These are phyloP conservation scores for Drosophila cardini DNA, from an alignment of 1,140 invertebrate species.

Conservation along the genomic window DNA sequence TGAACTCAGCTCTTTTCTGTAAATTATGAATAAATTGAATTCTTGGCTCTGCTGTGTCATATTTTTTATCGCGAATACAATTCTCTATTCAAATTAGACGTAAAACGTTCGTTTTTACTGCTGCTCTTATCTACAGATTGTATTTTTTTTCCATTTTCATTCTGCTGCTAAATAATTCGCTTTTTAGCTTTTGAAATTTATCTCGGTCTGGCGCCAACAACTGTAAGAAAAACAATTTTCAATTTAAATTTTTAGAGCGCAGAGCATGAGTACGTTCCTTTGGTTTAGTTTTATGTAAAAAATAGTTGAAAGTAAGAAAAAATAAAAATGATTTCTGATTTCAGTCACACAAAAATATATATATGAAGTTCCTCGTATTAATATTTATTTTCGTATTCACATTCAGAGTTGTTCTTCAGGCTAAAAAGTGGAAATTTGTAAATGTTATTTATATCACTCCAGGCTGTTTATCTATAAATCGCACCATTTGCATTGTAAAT, in stretches of 20 bases:
- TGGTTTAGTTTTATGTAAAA: constrained; percentile 5
- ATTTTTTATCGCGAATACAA: constrained; percentile 1
- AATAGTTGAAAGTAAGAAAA: constrained; percentile 53
- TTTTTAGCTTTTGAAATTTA: constrained; percentile 46
- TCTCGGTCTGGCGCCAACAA: constrained; percentile 62
- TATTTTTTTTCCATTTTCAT: constrained; percentile 29
- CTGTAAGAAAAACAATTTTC: constrained; percentile 73
- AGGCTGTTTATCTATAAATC: constrained; percentile 41
- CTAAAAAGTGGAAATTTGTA: constrained; percentile 5
- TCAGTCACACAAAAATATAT: constrained; percentile 64
- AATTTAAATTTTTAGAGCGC: constrained; percentile 73
- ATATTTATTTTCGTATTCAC: constrained; percentile 5
- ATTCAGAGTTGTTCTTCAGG: constrained; percentile 9
- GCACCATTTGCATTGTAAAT: constrained; percentile 73
- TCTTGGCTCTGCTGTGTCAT: too few species aligned
- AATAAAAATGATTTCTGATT: constrained; percentile 28
- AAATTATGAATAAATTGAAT: too few species aligned
- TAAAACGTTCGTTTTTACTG: not conserved
- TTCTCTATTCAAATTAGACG: constrained; percentile 15
- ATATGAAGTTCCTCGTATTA: constrained; percentile 3
- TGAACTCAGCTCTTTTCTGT: too few species aligned
- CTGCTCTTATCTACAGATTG: constrained; percentile 23
- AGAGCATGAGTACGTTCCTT: constrained; percentile 51
- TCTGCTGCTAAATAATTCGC: constrained; percentile 31
- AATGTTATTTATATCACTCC: constrained; percentile 28